These are phyloP conservation scores for Presbytis comata DNA, from an alignment of 2,797 vertebrate species.

Conservation along the genomic window DNA sequence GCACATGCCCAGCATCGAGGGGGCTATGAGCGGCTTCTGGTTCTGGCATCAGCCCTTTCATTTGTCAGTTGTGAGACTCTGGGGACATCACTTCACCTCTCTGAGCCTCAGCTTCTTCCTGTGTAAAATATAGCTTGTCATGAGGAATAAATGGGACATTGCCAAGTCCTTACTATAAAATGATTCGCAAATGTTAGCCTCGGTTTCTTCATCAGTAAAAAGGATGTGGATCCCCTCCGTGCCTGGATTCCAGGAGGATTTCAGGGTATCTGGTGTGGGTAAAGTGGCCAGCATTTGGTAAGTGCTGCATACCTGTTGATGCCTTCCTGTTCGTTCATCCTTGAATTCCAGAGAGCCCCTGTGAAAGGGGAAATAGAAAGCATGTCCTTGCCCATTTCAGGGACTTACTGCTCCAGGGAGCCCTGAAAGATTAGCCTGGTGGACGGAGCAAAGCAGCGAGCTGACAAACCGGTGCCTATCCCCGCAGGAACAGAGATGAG, in stretches of 20 bases:
- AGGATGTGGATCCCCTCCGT: fast-evolving
- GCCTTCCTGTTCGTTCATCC: fast-evolving
- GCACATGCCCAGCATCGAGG: not conserved
- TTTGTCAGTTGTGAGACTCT: not conserved
- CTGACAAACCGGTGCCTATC: not conserved
- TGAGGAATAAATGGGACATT: fast-evolving
- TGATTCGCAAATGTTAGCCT: not conserved
- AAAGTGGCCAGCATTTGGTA: no score
- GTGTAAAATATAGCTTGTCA: no score
- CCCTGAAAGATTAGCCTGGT: not conserved
- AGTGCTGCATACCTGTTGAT: fast-evolving
- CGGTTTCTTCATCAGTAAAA: not conserved
- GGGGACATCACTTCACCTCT: no score
- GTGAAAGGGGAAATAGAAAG: not conserved
- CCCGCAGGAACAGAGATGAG: not conserved
- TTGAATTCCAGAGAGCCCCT: not conserved
- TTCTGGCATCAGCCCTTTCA: not conserved
- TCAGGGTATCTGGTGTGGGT: fast-evolving
- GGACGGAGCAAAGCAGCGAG: not conserved
- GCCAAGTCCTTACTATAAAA: not conserved
- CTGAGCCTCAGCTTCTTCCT: not conserved
- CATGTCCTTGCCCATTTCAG: no score
- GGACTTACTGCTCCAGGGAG: not conserved
- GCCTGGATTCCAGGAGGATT: fast-evolving
- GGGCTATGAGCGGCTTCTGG: not conserved